Conservation (phyloP, 2,888 invertebrate species). For the Pseudococcus jackbeardsleyi region DNA sequence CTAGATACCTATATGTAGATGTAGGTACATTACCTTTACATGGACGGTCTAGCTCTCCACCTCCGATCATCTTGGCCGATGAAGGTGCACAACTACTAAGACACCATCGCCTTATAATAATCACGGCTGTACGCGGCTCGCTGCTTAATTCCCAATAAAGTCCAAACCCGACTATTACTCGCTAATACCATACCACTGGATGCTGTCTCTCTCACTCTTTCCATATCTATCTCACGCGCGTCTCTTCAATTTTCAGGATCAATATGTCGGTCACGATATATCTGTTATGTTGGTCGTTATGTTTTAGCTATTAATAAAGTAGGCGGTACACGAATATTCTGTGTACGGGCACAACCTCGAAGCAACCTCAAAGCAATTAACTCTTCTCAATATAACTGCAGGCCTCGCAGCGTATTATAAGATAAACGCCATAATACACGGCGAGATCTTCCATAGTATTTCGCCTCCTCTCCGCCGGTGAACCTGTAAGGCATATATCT, state of each 20-base stretch:
- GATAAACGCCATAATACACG: slow-evolving; percentile 37
- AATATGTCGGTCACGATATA: slow-evolving; percentile 63
- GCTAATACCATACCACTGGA: slow-evolving; percentile 44
- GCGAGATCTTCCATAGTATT: not conserved
- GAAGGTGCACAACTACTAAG: not conserved
- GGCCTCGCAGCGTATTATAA: not conserved
- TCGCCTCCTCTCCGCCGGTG: not conserved
- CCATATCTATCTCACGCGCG: slow-evolving; percentile 13
- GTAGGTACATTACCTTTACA: not conserved
- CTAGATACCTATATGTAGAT: not conserved
- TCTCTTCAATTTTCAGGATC: slow-evolving; percentile 43
- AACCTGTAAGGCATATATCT: slow-evolving; percentile 41
- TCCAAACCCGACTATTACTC: slow-evolving; percentile 54
- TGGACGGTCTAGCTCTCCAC: not conserved
- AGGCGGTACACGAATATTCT: slow-evolving; percentile 60
- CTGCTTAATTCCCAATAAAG: slow-evolving; percentile 47
- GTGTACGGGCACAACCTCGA: slow-evolving; percentile 43
- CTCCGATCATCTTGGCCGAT: not conserved
- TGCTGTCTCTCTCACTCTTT: not conserved
- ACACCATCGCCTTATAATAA: slow-evolving; percentile 14
- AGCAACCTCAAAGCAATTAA: slow-evolving; percentile 64
- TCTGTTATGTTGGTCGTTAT: slow-evolving; percentile 32
- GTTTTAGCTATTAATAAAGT: slow-evolving; percentile 65
- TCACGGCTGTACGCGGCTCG: not conserved
- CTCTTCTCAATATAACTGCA: slow-evolving; percentile 47